phyloP scores from a whole-genome alignment of 1,140 invertebrate species.

The Pseudomyrmex gracilis region DNA sequence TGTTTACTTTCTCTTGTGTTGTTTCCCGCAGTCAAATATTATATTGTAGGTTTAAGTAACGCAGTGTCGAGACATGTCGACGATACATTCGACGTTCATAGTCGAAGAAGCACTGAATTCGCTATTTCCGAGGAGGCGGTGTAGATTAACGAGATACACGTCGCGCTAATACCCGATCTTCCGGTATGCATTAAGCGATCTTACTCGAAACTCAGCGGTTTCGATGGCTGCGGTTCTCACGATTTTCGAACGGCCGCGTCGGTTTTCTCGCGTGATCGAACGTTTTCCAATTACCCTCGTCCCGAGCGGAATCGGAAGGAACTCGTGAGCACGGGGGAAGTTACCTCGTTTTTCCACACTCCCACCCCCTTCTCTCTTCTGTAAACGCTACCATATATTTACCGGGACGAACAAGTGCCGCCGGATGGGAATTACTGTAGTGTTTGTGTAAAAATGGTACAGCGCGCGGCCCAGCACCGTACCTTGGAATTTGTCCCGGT shows the following conservation, averaged over 20 bases:
- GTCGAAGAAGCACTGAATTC: neutral
- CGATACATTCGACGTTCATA: too few relatives aligned
- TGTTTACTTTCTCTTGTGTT: too few relatives aligned
- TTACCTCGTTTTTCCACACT: constrained; percentile 15
- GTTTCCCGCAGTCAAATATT: neutral
- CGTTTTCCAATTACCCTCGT: constrained; percentile 59
- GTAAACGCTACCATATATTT: constrained; percentile 48
- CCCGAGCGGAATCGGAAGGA: constrained; percentile 42
- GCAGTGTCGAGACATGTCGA: too few relatives aligned
- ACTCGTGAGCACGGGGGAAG: constrained; percentile 10
- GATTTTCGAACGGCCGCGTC: neutral
- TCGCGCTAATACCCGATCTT: neutral
- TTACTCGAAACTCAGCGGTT: constrained; percentile 24
- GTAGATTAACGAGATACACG: neutral
- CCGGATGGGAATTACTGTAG: constrained; percentile 58
- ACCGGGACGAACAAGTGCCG: constrained; percentile 50
- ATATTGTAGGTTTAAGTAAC: neutral
- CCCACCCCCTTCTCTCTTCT: too few relatives aligned
- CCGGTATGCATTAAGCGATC: neutral
- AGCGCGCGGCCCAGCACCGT: constrained; percentile 46
- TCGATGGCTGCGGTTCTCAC: constrained; percentile 22
- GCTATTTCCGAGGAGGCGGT: neutral
- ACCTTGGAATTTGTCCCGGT: constrained; percentile 68
- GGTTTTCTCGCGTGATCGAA: constrained; percentile 26
- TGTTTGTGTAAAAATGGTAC: constrained; percentile 70